Evolutionary conservation across 2,888 invertebrate species (phyloP), one percentile per base, ranked within the genome.

Genomic region (Nemurella pictetii): DNA sequence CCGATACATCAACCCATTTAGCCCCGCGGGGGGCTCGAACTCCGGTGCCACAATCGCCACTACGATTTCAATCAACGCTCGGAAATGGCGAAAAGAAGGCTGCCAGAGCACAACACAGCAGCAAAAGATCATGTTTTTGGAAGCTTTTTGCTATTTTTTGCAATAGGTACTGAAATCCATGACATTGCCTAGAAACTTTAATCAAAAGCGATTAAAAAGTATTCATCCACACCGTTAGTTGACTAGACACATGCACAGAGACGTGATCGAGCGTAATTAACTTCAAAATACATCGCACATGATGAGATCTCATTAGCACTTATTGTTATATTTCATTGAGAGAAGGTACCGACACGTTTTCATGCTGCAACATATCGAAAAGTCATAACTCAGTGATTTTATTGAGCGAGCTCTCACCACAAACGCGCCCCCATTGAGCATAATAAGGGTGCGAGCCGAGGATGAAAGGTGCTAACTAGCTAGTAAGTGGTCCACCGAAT

Each of bases 1-100:
- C 75, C 75, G 75, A 75, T 75, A 75, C 75, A 75, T 75, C 75
- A 75, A 26, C 75, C 75, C 75, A 55, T 55, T 55, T 55, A 55
- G 55, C 75, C 27, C 75, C 26, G 75, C 75, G 75, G 75, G 75
- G 75, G 9, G 75, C 75, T 75, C 26, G 28, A 27, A 75, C 28
- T 9, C 75, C 7, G 27, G 28, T 3, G 9, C 75, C 26, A 75
- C 75, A 75, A 75, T 28, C 75, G 75, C 28, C 26, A 28, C 27
- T 75, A 9, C 75, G 27, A 25, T 27, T 27, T 75, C 75, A 1
- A 75, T 75, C 75, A 75, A 27, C 55, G 20, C 75, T 75, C 27
- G 75, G 26, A 75, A 75, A 26, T 55, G n/a, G n/a, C n/a, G n/a
- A n/a, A n/a, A n/a, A 55, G 9, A 55, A 55, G 3, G 5, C 55